Percentiles rank a stretch among this genome's conserved stretches.
These are phyloP conservation scores for Holothuria scabra DNA, from an alignment of 53 echinoderm and acorn worm species.

Conservation along the genomic window DNA sequence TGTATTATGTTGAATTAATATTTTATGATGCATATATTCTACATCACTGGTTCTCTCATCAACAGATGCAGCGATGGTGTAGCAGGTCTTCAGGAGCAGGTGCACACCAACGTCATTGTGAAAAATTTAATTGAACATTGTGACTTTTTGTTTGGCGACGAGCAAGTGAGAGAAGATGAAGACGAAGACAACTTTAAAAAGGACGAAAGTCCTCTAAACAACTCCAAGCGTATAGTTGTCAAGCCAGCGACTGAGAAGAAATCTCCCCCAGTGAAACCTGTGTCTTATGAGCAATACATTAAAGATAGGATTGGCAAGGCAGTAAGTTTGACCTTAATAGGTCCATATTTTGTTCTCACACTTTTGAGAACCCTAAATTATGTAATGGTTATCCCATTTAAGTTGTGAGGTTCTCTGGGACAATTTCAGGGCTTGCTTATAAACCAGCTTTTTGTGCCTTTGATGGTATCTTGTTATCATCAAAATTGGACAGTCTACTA, in stretches of 20 bases:
- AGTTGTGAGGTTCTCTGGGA: too few relatives aligned
- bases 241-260: slow-evolving; percentile 75
- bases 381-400: too few relatives aligned
- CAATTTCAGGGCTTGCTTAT: too few relatives aligned
- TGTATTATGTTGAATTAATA: too few relatives aligned
- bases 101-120: slow-evolving; percentile 81
- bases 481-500: too few relatives aligned
- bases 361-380: too few relatives aligned
- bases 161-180: slow-evolving; percentile 37
- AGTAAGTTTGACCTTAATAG: slow-evolving; percentile 4
- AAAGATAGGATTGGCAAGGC: slow-evolving; percentile 41
- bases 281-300: slow-evolving; percentile 66
- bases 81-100: slow-evolving; percentile 88
- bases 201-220: slow-evolving; percentile 37
- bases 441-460: too few relatives aligned
- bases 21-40: background rate
- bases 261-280: slow-evolving; percentile 76
- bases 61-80: slow-evolving; percentile 90
- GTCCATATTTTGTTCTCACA: too few relatives aligned
- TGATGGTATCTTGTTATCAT: too few relatives aligned
- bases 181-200: background rate
- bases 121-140: slow-evolving; percentile 84
- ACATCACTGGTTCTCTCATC: background rate
- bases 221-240: slow-evolving; percentile 82
- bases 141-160: slow-evolving; percentile 62